These are phyloP conservation scores for Heptranchias perlo DNA, from an alignment of 2,113 vertebrate species.

Conservation along the genomic window DNA sequence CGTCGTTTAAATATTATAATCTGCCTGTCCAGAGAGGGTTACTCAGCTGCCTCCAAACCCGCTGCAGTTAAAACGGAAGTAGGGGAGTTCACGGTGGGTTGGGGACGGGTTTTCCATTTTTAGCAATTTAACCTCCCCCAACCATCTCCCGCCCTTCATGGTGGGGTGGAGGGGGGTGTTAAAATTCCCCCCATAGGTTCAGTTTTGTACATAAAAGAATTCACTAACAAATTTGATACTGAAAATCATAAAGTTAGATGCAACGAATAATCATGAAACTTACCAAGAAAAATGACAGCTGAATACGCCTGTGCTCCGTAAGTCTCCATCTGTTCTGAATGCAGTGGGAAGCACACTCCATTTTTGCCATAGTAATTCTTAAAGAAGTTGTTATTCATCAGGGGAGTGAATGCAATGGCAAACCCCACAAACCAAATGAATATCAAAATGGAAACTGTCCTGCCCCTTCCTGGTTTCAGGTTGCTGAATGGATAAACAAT, in stretches of 20 bases:
- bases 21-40: too few species aligned
- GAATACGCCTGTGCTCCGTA: conserved; percentile 84
- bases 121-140: too few species aligned
- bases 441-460: conserved; percentile 74
- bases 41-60: too few species aligned
- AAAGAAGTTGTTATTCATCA: conserved; percentile 80
- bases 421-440: conserved; percentile 88
- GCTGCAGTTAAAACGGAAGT: too few species aligned
- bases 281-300: conserved; percentile 89
- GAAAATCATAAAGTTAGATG: not conserved
- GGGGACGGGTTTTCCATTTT: too few species aligned
- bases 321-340: conserved; percentile 85
- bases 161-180: too few species aligned
- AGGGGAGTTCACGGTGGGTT: too few species aligned
- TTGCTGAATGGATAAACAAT: conserved; percentile 92
- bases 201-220: not conserved
- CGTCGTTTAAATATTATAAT: too few species aligned
- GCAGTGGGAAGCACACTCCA: conserved; percentile 90
- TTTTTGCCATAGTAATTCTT: conserved; percentile 93
- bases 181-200: too few species aligned
- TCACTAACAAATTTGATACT: not conserved
- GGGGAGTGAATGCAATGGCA: conserved; percentile 77
- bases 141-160: too few species aligned
- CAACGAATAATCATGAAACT: conserved; percentile 43
- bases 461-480: conserved; percentile 76